Base-by-base conservation (phyloP, 2,113 vertebrate genomes). In the Cynocephalus volans region DNA sequence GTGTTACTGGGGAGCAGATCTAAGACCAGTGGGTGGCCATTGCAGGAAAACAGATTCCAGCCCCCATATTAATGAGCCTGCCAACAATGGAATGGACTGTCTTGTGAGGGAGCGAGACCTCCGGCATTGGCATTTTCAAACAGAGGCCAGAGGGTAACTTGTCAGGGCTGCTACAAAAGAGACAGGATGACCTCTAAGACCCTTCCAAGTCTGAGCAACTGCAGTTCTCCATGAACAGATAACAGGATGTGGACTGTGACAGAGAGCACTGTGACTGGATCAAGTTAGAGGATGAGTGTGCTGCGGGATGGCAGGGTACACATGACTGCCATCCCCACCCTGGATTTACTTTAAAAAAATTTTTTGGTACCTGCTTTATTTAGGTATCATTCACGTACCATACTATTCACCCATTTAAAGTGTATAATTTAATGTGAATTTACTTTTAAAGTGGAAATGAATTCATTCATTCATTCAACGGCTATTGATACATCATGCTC, bases 161-260 rank as follows among this genome's bases (percentile, higher is more conserved):
- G 41, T 92, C 70, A 73, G 87, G 65, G 88, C 56, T 56, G 18
- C 76, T 82, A 50, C 83, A 17, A 60, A 96, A 80, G 76, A 65
- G 84, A 67, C 88, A 90, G 54, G 60, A 31, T 93, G 95, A 90
- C 93, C 90, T 94, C 90, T 79, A 69, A 97, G 96, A 60, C 60
- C 45, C 75, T 97, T 95, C 93, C 96, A 93, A 97, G 89, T 70
- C 92, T 28, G 50, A 95, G 82, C 97, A 97, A 85, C 92, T 94
- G 95, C 50, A 62, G 1, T 69, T 87, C 18, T 31, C n/a, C 56
- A 18, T 5, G 93, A 92, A 77, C 87, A 92, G 95, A 88, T 52
- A 7, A 7, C 90, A 13, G 93, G 88, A 90, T 70, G 92, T 81
- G 94, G 76, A 50, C 86, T 8, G 54, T 33, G 72, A 19, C 1